Percentiles rank a stretch among this genome's conserved stretches.
Evolutionary conservation across 2,888 invertebrate species (phyloP).

Genomic region (Thecophora atra): DNA sequence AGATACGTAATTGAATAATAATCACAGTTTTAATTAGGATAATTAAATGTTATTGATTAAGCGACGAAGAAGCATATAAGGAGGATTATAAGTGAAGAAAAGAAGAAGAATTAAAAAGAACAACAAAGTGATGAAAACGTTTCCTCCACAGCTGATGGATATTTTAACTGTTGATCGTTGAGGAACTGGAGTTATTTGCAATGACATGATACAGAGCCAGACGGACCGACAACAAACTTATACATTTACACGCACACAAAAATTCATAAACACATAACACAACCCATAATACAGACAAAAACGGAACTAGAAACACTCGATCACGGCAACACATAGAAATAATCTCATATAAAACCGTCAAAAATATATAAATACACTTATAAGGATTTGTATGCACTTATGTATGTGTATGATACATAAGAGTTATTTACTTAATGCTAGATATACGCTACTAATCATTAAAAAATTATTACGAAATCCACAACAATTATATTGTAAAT

Average conservation of each 20-base stretch:
- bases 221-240: background rate
- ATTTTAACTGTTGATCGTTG: background rate
- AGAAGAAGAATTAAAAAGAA: background rate
- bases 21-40: constrained; percentile 47
- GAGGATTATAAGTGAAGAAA: background rate
- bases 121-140: background rate
- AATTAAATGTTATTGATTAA: background rate
- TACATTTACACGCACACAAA: constrained; percentile 27
- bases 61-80: background rate
- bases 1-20: constrained; percentile 59
- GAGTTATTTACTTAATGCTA: background rate
- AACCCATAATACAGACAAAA: too few species aligned
- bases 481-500: background rate
- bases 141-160: background rate
- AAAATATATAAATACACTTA: constrained; percentile 24
- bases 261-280: constrained; percentile 25
- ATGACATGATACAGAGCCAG: background rate
- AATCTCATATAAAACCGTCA: background rate
- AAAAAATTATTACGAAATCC: background rate
- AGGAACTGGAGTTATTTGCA: background rate
- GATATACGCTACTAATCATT: background rate
- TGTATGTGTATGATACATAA: background rate
- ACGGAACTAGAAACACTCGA: background rate
- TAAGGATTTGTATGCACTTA: constrained; percentile 6
- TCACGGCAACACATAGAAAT: background rate